Evolutionary conservation across 92 coral and sea anemone genomes (phyloP).

Genomic region (Porites cylindrica): DNA sequence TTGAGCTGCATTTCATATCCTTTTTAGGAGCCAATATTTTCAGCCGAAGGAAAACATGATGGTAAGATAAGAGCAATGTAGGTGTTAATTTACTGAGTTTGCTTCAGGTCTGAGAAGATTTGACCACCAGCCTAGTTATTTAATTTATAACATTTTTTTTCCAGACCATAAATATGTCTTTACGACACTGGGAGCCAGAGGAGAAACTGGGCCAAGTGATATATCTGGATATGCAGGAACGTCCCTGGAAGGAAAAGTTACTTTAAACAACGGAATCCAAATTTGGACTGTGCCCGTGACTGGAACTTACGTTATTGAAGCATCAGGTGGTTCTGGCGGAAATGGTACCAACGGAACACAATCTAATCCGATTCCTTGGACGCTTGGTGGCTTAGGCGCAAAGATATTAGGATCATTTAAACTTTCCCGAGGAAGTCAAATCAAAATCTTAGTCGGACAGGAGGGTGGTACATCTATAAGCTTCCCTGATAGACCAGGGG

Average conservation of each 20-base stretch:
- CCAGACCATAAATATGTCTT: conserved; percentile 28
- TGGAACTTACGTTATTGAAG: conserved; percentile 83
- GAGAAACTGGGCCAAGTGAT: conserved; percentile 69
- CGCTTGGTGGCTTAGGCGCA: conserved; percentile 89
- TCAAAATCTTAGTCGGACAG: conserved; percentile 89
- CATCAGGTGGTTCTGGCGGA: conserved; percentile 87
- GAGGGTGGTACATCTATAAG: conserved; percentile 36
- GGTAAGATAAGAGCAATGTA: background rate
- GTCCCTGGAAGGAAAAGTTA: conserved; percentile 67
- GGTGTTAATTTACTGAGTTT: background rate
- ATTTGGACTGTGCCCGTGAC: conserved; percentile 88
- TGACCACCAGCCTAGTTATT: background rate
- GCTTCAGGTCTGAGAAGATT: background rate
- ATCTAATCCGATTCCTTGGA: conserved; percentile 20
- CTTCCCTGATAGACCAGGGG: conserved; percentile 66
- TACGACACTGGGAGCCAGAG: conserved; percentile 75
- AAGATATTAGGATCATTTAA: conserved; percentile 73
- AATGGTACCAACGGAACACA: conserved; percentile 54
- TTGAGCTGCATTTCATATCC: background rate
- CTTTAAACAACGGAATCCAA: conserved; percentile 78
- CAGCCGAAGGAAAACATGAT: background rate
- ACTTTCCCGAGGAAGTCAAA: conserved; percentile 25
- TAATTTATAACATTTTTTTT: background rate
- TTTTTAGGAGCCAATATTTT: conserved; percentile 5
- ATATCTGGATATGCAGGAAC: conserved; percentile 72